Base-by-base conservation (phyloP, 2,888 invertebrate genomes). In the Caenorhabditis japonica region DNA sequence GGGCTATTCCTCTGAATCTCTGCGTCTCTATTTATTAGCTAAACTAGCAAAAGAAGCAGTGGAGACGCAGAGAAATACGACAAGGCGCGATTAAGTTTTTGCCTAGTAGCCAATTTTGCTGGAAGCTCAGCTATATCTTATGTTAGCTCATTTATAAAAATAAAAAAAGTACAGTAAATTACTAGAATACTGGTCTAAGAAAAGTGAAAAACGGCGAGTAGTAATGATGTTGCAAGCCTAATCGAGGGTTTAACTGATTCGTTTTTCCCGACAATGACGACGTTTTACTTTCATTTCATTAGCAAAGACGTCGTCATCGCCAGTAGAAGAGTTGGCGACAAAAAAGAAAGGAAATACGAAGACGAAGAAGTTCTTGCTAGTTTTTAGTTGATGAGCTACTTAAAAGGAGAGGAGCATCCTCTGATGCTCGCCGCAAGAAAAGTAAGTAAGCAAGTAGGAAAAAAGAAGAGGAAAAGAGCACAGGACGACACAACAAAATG, bases 151-250 rank as follows among this genome's bases (percentile, higher is more conserved):
- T n/a, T n/a, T n/a, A n/a, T n/a, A n/a, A n/a, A n/a, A n/a, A n/a
- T n/a, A 27, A 39, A 39, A 49, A 49, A 27, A 8, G 39, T 39
- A 3, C 34, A 60, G 33, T 23, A 51, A 17, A 53, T 25, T 15
- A 36, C 19, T n/a, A 10, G 41, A 38, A 43, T 15, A 8, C 13
- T 23, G 39, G 27, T 38, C 55, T 39, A 30, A 10, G 5, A 49
- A 41, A 38, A 53, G 55, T 21, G 10, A 30, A 30, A 13, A 23
- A 43, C 38, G 55, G 27, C 38, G 49, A 43, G n/a, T 44, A 49
- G 66, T 70, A 62, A 70, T 61, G 61, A 61, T 62, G 62, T 71
- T 58, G 61, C 71, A 61, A 62, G 56, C 56, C 56, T 71, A 62
- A 62, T 71, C 71, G 49, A 33, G 38, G 23, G 43, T n/a, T n/a